A percentile compares a stretch with the other conserved stretches of the same genome.
Conservation (phyloP, 2,113 vertebrate genomes). For the Vireo altiloquus region DNA sequence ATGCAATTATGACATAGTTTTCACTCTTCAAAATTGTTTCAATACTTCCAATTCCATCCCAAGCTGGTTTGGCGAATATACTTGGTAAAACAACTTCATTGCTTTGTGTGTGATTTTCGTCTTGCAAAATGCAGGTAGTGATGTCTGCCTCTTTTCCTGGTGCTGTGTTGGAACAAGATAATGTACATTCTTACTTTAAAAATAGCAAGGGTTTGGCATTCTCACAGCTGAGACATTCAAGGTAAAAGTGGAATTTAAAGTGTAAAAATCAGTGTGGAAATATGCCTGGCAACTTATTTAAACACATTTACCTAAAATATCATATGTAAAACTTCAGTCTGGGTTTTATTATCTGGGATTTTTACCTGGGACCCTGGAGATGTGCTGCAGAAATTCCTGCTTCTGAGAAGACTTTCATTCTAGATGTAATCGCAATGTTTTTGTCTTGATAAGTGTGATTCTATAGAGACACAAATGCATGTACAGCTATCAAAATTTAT, state of each 20-base stretch:
- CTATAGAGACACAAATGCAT: background rate
- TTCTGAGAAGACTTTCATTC: background rate
- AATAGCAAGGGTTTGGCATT: background rate
- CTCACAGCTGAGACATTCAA: background rate
- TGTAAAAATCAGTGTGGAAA: background rate
- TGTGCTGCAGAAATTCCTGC: background rate
- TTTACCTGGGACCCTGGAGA: background rate
- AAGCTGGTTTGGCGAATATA: background rate
- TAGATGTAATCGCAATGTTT: background rate
- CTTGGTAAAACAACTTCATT: background rate
- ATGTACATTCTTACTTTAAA: background rate
- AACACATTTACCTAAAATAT: background rate
- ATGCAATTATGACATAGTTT: background rate
- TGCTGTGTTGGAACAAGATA: background rate
- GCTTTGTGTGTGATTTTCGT: background rate
- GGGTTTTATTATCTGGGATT: background rate
- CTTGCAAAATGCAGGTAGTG: background rate
- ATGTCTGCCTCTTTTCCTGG: background rate
- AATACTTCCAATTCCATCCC: background rate
- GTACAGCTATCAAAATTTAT: background rate
- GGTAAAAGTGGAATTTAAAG: background rate
- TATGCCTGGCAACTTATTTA: background rate
- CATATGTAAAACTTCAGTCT: background rate
- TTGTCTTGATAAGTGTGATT: background rate
- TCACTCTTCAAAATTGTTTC: background rate